phyloP scores from a whole-genome alignment of 2,113 vertebrate species.

The Burhinus bistriatus region DNA sequence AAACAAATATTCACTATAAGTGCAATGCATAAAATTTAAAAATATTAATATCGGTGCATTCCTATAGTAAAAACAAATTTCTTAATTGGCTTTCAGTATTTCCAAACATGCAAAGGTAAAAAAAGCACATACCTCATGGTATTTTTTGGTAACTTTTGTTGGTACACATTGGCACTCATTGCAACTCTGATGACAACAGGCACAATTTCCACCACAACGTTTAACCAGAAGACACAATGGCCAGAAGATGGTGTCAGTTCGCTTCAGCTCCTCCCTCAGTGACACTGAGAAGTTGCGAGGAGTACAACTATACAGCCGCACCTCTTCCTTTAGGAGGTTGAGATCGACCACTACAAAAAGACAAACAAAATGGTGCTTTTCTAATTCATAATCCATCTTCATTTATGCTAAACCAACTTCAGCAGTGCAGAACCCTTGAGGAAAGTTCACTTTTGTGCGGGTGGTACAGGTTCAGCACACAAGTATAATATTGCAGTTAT shows the following conservation, averaged over 20 bases:
- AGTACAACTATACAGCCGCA: conserved; percentile 91
- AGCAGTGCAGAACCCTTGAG: background rate
- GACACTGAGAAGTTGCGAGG: conserved; percentile 95
- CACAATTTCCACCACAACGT: conserved; percentile 96
- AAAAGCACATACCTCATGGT: conserved; percentile 82
- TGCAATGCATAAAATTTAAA: background rate
- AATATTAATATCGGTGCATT: background rate
- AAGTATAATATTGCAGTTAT: background rate
- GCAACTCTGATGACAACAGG: conserved; percentile 90
- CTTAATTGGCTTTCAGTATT: background rate
- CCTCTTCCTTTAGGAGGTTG: conserved; percentile 92
- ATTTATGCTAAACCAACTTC: background rate
- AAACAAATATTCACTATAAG: background rate
- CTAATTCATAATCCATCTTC: background rate
- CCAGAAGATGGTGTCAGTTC: conserved; percentile 97
- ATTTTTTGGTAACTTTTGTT: conserved; percentile 89
- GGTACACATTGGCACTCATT: conserved; percentile 91
- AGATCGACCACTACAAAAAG: conserved; percentile 83
- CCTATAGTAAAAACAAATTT: background rate
- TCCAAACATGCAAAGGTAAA: background rate
- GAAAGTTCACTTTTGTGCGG: background rate
- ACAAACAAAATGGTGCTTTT: background rate
- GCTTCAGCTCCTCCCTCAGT: conserved; percentile 90
- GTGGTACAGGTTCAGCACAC: background rate
- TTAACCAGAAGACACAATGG: conserved; percentile 94